Evolutionary conservation across 2,888 invertebrate species (phyloP), one percentile per base, ranked within the genome.

Genomic region (Polydrusus tereticollis): DNA sequence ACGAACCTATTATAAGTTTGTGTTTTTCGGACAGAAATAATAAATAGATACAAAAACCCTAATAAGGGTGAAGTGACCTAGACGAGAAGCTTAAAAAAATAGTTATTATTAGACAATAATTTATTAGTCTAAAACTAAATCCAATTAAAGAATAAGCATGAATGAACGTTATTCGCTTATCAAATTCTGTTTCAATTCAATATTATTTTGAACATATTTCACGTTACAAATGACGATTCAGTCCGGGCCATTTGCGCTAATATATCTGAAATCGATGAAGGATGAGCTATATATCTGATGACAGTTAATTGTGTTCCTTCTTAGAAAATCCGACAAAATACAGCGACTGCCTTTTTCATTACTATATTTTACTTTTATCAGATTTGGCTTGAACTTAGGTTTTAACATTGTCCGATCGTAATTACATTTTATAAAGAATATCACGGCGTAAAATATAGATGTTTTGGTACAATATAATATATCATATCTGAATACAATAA

Each of bases 171-270:
- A 26, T 3, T 26, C 26, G 3, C 7, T 2, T n/a, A 38, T n/a
- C 12, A 38, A 26, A 16, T 29, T 33, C 23, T 43, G 12, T 59
- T 43, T 29, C 58, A 58, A 43, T 58, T 43, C 38, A 21, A 82
- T 83, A 16, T 33, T 80, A 82, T 81, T 83, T 79, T 81, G 80
- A 79, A 81, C 80, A 79, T 81, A 82, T 80, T 65, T 64, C 60
- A 65, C 20, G 52, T 66, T 57, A 60, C 50, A 73, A 73, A 69
- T 73, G 50, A 69, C 73, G 16, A 52, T 65, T 81, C 81, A 77
- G 82, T 83, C 77, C 85, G 80, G 82, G 77, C 84, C 85, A 85
- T 85, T 85, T 84, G 81, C 83, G 83, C 81, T 84, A 85, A 85
- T 83, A 83, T 83, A 84, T 84, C 80, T 82, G 78, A 82, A 84